Evolutionary conservation across 2,888 invertebrate genomes (phyloP).

Genomic region (Leptopilina syphax): DNA sequence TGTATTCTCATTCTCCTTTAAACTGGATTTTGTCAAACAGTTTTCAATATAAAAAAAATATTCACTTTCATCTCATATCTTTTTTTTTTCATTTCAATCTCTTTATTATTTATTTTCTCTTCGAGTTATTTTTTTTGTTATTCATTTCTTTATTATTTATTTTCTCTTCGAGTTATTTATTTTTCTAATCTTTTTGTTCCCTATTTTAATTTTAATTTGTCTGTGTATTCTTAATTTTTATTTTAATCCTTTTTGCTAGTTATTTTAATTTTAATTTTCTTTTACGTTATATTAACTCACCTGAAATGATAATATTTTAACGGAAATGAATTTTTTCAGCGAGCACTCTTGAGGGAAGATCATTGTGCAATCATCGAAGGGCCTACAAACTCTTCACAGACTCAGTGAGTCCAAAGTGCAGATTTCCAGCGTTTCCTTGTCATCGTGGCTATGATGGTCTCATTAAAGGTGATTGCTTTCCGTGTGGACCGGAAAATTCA

Average conservation of each 20-base stretch:
- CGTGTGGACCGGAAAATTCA: slow-evolving; percentile 79
- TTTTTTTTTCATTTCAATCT: no score
- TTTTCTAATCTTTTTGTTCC: no score
- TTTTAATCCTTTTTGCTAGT: no score
- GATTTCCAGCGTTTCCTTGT: slow-evolving; percentile 95
- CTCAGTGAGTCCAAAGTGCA: slow-evolving; percentile 93
- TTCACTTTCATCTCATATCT: no score
- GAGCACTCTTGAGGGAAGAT: slow-evolving; percentile 89
- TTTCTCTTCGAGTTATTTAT: no score
- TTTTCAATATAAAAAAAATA: background rate
- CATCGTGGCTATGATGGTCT: slow-evolving; percentile 88
- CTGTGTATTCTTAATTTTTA: no score
- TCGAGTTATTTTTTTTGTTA: no score
- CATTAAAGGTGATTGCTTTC: slow-evolving; percentile 87
- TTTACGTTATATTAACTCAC: no score
- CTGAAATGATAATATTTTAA: background rate
- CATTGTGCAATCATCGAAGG: slow-evolving; percentile 93
- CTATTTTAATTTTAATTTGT: no score
- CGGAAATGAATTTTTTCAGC: slow-evolving; percentile 76
- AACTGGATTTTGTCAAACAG: background rate
- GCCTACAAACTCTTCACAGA: slow-evolving; percentile 97
- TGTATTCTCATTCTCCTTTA: background rate
- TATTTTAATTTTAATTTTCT: no score
- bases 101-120: no score
- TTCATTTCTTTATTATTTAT: no score